phyloP scores from a whole-genome alignment of 2,888 invertebrate genomes.

The Eurois occulta region DNA sequence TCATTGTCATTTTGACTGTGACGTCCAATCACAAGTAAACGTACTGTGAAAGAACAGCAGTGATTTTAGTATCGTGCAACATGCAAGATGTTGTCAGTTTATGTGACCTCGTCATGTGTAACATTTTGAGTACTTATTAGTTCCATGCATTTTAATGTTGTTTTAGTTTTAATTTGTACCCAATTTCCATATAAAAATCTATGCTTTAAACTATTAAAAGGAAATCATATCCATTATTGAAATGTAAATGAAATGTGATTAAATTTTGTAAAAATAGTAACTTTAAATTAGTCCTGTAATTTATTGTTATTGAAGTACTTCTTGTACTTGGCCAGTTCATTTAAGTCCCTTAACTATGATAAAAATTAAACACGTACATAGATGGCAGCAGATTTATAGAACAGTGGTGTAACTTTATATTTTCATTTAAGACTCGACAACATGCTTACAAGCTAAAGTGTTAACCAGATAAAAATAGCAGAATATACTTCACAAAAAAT shows the following conservation, averaged over 20 bases:
- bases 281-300: not conserved
- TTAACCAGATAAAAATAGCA: not conserved
- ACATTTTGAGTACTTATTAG: constrained; percentile 4
- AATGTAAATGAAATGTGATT: not conserved
- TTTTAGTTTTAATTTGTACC: not conserved
- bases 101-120: constrained; percentile 30
- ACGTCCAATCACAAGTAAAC: not conserved
- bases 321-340: not conserved
- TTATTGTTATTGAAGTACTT: not conserved
- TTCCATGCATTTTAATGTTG: not conserved
- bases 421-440: not conserved
- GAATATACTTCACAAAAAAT: constrained; percentile 20
- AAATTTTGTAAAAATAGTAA: too few relatives aligned
- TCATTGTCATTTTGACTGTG: not conserved
- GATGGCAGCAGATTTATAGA: not conserved
- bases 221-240: not conserved
- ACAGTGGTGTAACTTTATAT: not conserved
- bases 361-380: not conserved
- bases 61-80: constrained; percentile 54
- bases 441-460: not conserved
- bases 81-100: constrained; percentile 55
- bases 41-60: constrained; percentile 1
- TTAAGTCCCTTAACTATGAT: not conserved
- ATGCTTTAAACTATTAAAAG: not conserved
- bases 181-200: too few relatives aligned